A percentile compares a stretch with the other conserved stretches of the same genome.
Conservation (phyloP, 1,140 invertebrate genomes). For the Drosophila punjabiensis region DNA sequence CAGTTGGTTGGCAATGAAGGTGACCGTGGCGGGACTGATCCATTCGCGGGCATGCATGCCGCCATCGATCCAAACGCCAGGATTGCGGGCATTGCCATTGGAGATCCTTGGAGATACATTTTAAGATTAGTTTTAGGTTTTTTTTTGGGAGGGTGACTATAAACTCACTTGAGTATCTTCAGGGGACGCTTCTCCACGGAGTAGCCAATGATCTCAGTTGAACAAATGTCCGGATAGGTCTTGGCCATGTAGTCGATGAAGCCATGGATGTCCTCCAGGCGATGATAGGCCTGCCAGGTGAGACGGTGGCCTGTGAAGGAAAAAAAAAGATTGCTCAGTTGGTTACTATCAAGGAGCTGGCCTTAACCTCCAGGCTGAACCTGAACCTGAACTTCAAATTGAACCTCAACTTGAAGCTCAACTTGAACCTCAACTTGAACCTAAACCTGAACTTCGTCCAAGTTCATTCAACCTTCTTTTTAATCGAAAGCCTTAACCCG, state of each 20-base stretch:
- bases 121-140: no score
- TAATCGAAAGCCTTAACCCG: slow-evolving; percentile 4
- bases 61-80: slow-evolving; percentile 89
- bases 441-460: slow-evolving; percentile 1
- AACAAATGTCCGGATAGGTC: slow-evolving; percentile 90
- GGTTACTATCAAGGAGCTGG: neutral
- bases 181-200: slow-evolving; percentile 91
- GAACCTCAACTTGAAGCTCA: neutral
- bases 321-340: no score
- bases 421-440: no score
- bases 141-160: no score
- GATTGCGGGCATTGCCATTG: slow-evolving; percentile 87
- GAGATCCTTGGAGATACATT: slow-evolving; percentile 87
- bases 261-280: slow-evolving; percentile 89
- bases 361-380: neutral
- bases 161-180: slow-evolving; percentile 87
- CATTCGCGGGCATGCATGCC: slow-evolving; percentile 97
- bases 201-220: slow-evolving; percentile 90
- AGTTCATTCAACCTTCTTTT: slow-evolving; percentile 31
- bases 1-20: slow-evolving; percentile 93
- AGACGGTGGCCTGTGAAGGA: slow-evolving; percentile 89
- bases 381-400: neutral
- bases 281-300: slow-evolving; percentile 93
- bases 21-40: slow-evolving; percentile 94
- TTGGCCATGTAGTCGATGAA: slow-evolving; percentile 91